Percentiles rank a stretch among this genome's conserved stretches.
These are phyloP conservation scores for Tillus elongatus DNA, from an alignment of 2,888 invertebrate species.

Conservation along the genomic window DNA sequence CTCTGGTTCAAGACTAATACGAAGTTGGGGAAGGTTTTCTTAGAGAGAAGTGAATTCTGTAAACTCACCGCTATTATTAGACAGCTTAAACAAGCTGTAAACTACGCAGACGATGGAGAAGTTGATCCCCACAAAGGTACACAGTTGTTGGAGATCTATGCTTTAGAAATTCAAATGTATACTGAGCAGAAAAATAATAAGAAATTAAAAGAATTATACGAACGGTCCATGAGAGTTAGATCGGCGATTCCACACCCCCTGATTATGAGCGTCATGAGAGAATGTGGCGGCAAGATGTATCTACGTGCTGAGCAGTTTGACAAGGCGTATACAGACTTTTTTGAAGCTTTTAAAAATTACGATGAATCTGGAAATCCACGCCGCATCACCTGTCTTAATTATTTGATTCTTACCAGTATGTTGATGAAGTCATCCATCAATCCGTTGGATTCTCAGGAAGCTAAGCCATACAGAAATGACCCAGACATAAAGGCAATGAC, in stretches of 20 bases:
- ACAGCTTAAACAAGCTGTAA: conserved; percentile 92
- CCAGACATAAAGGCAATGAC: conserved; percentile 98
- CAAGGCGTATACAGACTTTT: conserved; percentile 98
- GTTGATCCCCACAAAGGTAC: conserved; percentile 96
- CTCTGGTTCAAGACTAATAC: conserved; percentile 99
- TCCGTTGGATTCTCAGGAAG: conserved; percentile 99
- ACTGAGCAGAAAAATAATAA: conserved; percentile 99
- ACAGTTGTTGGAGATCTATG: conserved; percentile 95
- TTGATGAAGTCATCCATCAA: conserved; percentile 98
- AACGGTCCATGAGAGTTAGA: conserved; percentile 94
- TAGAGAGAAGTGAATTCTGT: conserved; percentile 85
- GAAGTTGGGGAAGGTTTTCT: conserved; percentile 94
- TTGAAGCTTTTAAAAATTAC: conserved; percentile 98
- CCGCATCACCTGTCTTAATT: conserved; percentile 93
- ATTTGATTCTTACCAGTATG: conserved; percentile 96
- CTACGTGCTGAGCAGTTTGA: conserved; percentile 95
- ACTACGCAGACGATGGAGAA: conserved; percentile 63
- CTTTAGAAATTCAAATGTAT: conserved; percentile 99
- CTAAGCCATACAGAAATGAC: conserved; percentile 98
- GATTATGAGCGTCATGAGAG: conserved; percentile 96
- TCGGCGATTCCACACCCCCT: conserved; percentile 99
- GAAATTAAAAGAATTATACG: conserved; percentile 89
- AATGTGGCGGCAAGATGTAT: conserved; percentile 99
- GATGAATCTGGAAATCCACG: conserved; percentile 97
- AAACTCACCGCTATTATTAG: conserved; percentile 90